Evolutionary conservation across 2,113 vertebrate genomes (phyloP).

Genomic region (Hydropotes inermis): DNA sequence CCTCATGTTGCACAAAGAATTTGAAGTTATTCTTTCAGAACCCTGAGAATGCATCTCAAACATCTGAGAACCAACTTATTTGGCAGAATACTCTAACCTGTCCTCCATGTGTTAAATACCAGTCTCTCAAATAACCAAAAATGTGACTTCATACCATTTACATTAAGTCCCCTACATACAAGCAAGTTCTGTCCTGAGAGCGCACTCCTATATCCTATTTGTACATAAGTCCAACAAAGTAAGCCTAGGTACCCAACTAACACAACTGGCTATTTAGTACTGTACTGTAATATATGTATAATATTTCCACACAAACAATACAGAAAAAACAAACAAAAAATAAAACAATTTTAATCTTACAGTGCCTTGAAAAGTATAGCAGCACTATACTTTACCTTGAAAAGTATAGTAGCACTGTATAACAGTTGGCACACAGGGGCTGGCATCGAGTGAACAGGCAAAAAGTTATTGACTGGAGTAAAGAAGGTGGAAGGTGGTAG

Average conservation of each 20-base stretch:
- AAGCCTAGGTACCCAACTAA: neutral
- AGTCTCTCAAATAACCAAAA: constrained; percentile 15
- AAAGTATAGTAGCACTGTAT: neutral
- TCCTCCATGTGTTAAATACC: neutral
- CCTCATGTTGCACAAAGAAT: neutral
- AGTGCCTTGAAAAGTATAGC: neutral
- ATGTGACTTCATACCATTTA: neutral
- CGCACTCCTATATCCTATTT: neutral
- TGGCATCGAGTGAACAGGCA: neutral
- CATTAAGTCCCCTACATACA: neutral
- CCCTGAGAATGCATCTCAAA: neutral
- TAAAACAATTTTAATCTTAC: neutral
- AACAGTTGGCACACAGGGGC: neutral
- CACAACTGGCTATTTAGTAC: neutral
- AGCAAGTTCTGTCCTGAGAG: neutral
- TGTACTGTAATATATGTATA: neutral
- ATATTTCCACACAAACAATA: neutral
- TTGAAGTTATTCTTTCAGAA: constrained; percentile 4
- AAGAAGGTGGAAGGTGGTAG: neutral
- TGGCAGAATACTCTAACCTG: neutral
- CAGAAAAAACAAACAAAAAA: neutral
- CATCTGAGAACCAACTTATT: neutral
- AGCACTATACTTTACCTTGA: neutral
- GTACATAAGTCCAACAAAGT: neutral
- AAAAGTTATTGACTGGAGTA: neutral